phyloP scores from a whole-genome alignment of 2,888 invertebrate genomes.

The Aproaerema taeniolella region DNA sequence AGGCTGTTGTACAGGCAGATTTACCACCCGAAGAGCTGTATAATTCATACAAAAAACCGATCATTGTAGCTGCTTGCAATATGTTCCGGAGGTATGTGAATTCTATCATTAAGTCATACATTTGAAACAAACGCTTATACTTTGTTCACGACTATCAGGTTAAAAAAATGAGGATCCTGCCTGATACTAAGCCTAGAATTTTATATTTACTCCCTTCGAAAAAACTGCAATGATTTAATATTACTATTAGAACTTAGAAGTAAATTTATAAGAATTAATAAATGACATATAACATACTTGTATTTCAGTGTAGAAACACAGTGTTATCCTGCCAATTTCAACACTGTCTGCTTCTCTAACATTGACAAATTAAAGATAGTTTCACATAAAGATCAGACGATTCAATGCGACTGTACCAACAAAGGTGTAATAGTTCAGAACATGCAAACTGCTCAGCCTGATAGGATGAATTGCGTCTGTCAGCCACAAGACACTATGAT shows the following conservation, averaged over 20 bases:
- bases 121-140: too few relatives aligned
- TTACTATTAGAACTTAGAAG: too few relatives aligned
- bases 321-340: conserved; percentile 50
- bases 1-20: conserved; percentile 20
- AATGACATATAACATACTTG: neutral
- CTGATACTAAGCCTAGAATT: too few relatives aligned
- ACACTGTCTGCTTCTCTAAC: conserved; percentile 20
- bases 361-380: conserved; percentile 13
- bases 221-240: too few relatives aligned
- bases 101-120: too few relatives aligned
- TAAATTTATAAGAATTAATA: too few relatives aligned
- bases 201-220: too few relatives aligned
- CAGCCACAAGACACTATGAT: too few relatives aligned
- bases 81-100: conserved; percentile 24
- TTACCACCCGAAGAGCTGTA: conserved; percentile 3
- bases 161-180: too few relatives aligned
- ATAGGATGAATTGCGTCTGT: too few relatives aligned
- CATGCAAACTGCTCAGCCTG: too few relatives aligned
- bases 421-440: conserved; percentile 9
- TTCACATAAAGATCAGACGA: conserved; percentile 29
- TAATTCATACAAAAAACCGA: neutral
- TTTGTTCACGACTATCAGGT: too few relatives aligned
- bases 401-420: conserved; percentile 37
- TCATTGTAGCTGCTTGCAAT: neutral
- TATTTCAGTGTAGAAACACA: conserved; percentile 41